A percentile compares a stretch with the other conserved stretches of the same genome.
phyloP scores from a whole-genome alignment of 2,888 invertebrate genomes.

The Seladonia tumulorum region DNA sequence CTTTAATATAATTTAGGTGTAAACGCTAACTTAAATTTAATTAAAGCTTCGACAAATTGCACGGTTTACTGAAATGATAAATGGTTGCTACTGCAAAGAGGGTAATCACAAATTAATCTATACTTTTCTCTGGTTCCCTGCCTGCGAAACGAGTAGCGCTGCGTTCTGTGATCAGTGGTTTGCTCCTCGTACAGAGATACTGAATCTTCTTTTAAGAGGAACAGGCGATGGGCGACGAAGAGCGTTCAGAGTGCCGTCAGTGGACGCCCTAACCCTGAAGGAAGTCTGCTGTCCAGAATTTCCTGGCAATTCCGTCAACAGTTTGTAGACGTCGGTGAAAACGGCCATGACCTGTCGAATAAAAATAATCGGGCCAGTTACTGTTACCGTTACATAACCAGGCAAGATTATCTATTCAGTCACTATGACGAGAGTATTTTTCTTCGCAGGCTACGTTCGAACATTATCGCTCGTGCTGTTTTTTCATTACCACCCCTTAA shows the following conservation, averaged over 20 bases:
- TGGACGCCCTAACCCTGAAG: constrained; percentile 91
- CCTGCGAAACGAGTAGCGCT: not conserved
- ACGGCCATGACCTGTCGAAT: constrained; percentile 89
- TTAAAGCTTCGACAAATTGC: not conserved
- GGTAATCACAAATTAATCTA: not conserved
- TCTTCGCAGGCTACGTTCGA: constrained; percentile 37
- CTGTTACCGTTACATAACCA: constrained; percentile 59
- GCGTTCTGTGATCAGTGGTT: constrained; percentile 49
- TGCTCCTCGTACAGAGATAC: constrained; percentile 90
- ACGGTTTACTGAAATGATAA: not conserved
- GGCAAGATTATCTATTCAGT: constrained; percentile 61
- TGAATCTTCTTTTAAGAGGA: constrained; percentile 86
- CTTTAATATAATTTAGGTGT: not conserved
- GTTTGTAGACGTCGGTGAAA: constrained; percentile 88
- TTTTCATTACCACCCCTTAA: constrained; percentile 25
- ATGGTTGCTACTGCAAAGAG: not conserved
- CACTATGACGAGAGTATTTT: constrained; percentile 48
- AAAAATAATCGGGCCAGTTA: constrained; percentile 63
- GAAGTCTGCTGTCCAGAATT: constrained; percentile 85
- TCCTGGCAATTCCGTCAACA: constrained; percentile 81
- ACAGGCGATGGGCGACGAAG: constrained; percentile 69
- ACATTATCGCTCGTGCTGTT: constrained; percentile 51
- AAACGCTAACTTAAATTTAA: not conserved
- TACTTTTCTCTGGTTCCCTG: not conserved
- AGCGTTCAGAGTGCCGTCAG: constrained; percentile 86